Base-by-base conservation (phyloP, 2,888 invertebrate genomes). In the Scelioninae gen. 1 region DNA sequence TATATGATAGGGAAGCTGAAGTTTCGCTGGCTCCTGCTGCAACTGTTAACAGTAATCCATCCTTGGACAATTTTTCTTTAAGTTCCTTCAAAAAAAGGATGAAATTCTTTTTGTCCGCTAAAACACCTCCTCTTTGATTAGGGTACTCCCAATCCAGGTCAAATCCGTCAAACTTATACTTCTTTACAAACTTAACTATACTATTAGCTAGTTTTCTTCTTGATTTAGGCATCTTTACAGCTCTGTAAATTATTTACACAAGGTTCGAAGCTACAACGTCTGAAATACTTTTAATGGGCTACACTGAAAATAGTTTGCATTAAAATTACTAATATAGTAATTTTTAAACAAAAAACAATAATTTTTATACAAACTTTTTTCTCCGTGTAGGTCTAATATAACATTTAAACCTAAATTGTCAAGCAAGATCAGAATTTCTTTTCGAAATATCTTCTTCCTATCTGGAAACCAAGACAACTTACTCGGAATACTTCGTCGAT, bases 91-190 rank as follows among this genome's bases (percentile, higher is more conserved):
- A 84, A 0, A 95, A 90, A 11, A 87, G 86, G 0, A 93, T 93
- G 75, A 93, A 95, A 88, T 94, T 94, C 11, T 93, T 88, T 85
- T 66, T 84, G 9, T 95, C 95, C 0, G 89, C 91, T 8, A 75
- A 47, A 0, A 92, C 92, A 29, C 94, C 92, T 82, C 78, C 94
- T 94, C 38, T 95, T 55, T 94, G 93, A 58, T 93, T 94, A 0
- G 96, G 95, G 85, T 95, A 96, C 87, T 95, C 95, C 96, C 96
- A 96, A 88, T 96, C 96, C 0, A 96, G 58, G 87, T 96, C 96
- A 0, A 96, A 92, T 0, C 96, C 96, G 87, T 96, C 95, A 82
- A 96, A 96, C 0, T 93, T 93, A 86, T 95, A 92, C 3, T 92
- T 92, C 45, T 92, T 87, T 0, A 96, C 85, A 88, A 95, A 94